Evolutionary conservation across 2,797 vertebrate species (phyloP).

Genomic region (Anabacerthia variegaticeps): DNA sequence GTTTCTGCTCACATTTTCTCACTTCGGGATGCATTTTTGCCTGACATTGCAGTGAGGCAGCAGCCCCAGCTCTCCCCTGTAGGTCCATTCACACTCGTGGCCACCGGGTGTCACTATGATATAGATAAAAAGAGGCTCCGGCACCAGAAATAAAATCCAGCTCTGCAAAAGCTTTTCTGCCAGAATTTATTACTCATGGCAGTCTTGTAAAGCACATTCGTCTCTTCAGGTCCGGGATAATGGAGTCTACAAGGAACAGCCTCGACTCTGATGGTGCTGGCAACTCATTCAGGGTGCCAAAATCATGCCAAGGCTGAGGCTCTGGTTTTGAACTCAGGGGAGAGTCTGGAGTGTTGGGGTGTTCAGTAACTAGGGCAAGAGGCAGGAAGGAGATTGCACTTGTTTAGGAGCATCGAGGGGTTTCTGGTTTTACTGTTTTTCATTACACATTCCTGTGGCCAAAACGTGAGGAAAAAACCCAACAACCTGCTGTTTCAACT

Average conservation of each 20-base stretch:
- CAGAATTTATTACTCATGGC: neutral
- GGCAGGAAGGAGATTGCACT: neutral
- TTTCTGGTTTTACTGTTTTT: neutral
- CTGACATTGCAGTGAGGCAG: neutral
- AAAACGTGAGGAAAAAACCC: neutral
- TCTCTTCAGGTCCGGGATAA: neutral
- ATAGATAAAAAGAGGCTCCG: neutral
- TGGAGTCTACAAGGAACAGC: neutral
- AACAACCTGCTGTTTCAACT: neutral
- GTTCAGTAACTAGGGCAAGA: neutral
- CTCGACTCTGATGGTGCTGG: neutral
- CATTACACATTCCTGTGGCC: neutral
- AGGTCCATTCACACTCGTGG: neutral
- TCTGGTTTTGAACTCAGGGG: neutral
- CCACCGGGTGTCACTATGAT: slow-evolving; percentile 72
- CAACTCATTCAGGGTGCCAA: neutral
- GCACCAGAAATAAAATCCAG: too few species aligned
- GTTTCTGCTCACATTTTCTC: neutral
- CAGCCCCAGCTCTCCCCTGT: accelerated
- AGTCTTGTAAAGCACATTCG: neutral
- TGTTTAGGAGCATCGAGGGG: neutral
- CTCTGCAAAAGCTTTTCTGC: neutral
- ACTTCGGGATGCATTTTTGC: neutral
- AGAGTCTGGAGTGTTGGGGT: neutral
- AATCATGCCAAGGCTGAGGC: neutral